Conservation (phyloP, 2,113 vertebrate genomes). For the Myotis lucifugus region DNA sequence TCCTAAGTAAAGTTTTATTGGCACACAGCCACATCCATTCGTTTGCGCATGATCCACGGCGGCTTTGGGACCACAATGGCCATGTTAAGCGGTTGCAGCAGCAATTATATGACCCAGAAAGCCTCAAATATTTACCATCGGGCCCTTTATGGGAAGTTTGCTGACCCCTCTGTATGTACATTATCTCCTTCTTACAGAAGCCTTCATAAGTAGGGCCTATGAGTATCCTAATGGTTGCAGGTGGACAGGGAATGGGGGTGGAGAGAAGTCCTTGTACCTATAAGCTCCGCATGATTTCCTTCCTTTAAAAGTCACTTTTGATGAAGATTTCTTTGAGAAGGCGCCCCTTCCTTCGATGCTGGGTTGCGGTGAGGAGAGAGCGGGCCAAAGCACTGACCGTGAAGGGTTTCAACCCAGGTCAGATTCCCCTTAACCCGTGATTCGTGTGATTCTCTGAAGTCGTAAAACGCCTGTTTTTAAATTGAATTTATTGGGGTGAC, state of each 20-base stretch:
- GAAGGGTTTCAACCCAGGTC: background rate
- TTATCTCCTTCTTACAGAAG: background rate
- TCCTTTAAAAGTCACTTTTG: constrained; percentile 49
- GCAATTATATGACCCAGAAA: background rate
- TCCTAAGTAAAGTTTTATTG: constrained; percentile 18
- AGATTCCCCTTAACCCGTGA: background rate
- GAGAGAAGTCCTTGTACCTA: background rate
- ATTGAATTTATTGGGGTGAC: background rate
- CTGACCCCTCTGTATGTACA: background rate
- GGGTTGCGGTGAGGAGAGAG: background rate
- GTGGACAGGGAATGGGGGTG: background rate
- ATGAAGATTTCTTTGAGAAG: constrained; percentile 30
- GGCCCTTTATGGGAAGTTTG: background rate
- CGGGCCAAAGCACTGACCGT: background rate
- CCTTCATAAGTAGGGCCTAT: background rate
- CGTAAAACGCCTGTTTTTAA: background rate
- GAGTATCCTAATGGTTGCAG: background rate
- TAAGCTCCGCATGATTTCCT: constrained; percentile 7
- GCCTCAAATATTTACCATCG: background rate
- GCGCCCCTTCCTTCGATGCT: background rate
- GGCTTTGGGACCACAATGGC: background rate
- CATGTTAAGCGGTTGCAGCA: background rate
- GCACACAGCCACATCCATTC: background rate
- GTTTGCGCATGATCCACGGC: fast-evolving
- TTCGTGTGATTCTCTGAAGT: background rate